Evolutionary conservation across 2,888 invertebrate species (phyloP).

Genomic region (Himalopsyche anomala): DNA sequence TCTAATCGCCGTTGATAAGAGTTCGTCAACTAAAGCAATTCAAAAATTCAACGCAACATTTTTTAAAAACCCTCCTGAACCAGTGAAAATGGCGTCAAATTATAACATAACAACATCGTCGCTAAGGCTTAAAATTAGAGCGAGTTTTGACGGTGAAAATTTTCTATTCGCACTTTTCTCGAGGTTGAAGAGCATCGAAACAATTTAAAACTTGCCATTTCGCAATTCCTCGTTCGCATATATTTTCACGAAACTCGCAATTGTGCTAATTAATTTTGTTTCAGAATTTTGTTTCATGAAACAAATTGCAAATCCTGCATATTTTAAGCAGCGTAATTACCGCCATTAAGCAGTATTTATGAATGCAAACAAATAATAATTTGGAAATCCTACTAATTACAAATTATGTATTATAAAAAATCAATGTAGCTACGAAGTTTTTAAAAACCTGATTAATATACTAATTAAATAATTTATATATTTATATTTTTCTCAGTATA

Average conservation of each 20-base stretch:
- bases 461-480: too few species aligned
- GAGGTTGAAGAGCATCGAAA: not conserved
- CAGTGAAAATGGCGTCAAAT: slow-evolving; percentile 36
- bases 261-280: not conserved
- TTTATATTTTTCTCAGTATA: too few species aligned
- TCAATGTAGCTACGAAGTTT: too few species aligned
- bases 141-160: slow-evolving; percentile 39
- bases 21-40: not conserved
- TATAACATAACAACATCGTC: slow-evolving; percentile 39
- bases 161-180: slow-evolving; percentile 39
- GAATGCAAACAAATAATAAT: too few species aligned
- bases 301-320: not conserved
- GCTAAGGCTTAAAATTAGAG: not conserved
- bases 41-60: not conserved
- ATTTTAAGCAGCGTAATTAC: not conserved
- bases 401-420: too few species aligned
- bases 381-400: too few species aligned
- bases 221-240: not conserved
- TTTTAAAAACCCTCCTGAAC: not conserved
- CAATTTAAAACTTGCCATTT: slow-evolving; percentile 1
- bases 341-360: not conserved
- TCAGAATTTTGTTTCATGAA: not conserved
- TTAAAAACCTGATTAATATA: too few species aligned
- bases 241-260: not conserved
- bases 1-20: not conserved